These are phyloP conservation scores for Synaphobranchus kaupii DNA, from an alignment of 2,797 vertebrate species.

Conservation along the genomic window DNA sequence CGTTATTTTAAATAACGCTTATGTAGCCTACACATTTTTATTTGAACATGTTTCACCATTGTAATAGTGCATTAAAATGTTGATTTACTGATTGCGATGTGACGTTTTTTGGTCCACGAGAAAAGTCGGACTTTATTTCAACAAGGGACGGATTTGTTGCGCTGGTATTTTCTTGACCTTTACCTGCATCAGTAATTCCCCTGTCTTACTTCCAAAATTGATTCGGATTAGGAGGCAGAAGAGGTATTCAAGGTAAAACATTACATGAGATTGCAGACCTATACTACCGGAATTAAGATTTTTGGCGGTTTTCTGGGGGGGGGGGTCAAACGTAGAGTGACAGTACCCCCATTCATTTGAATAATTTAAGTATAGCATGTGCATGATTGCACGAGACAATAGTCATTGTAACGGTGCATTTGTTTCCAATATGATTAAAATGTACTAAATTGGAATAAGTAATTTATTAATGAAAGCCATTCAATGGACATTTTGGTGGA, in stretches of 20 bases:
- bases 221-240: neutral
- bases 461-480: neutral
- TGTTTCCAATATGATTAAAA: neutral
- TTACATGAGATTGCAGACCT: neutral
- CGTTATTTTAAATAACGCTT: neutral
- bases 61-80: neutral
- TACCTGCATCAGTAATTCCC: constrained; percentile 11
- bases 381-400: neutral
- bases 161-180: constrained; percentile 19
- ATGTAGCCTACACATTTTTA: neutral
- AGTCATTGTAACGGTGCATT: neutral
- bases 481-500: neutral
- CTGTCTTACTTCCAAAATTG: neutral
- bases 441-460: neutral
- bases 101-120: neutral
- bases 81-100: neutral
- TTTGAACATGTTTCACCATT: neutral
- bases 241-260: neutral
- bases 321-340: neutral
- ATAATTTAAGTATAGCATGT: neutral
- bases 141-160: neutral
- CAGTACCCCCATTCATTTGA: neutral
- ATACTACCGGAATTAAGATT: neutral
- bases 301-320: neutral
- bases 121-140: constrained; percentile 2